These are phyloP conservation scores for Pristionchus pacificus DNA, from an alignment of 1,140 invertebrate genomes.

Conservation along the genomic window DNA sequence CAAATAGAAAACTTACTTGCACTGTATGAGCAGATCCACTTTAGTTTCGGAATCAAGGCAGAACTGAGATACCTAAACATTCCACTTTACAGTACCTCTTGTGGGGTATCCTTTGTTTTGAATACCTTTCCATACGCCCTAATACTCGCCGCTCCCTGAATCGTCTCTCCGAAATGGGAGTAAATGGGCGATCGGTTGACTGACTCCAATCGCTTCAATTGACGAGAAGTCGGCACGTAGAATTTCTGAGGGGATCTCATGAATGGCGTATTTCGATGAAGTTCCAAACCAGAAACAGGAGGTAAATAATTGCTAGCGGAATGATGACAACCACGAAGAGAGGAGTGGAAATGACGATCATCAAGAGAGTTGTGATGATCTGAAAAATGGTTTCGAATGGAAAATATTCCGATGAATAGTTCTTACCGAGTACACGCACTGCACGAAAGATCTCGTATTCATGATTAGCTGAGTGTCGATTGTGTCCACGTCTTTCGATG, in stretches of 20 bases:
- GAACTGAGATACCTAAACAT: conserved; percentile 31
- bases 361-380: conserved; percentile 60
- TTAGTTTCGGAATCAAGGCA: conserved; percentile 23
- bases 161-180: conserved; percentile 66
- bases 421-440: conserved; percentile 58
- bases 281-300: conserved; percentile 64
- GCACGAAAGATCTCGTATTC: conserved; percentile 48
- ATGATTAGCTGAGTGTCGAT: conserved; percentile 40
- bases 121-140: conserved; percentile 57
- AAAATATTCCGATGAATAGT: no score
- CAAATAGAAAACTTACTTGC: conserved; percentile 8
- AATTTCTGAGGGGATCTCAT: conserved; percentile 48
- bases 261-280: no score
- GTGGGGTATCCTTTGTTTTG: conserved; percentile 43
- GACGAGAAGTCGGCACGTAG: conserved; percentile 63
- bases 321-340: conserved; percentile 63
- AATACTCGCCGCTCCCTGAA: conserved; percentile 60
- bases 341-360: conserved; percentile 64
- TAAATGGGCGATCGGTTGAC: conserved; percentile 63
- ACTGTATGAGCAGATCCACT: conserved; percentile 27
- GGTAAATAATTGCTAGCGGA: conserved; percentile 64
- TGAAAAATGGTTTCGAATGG: conserved; percentile 8
- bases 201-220: conserved; percentile 63
- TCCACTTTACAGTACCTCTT: neutral
- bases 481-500: conserved; percentile 53